Evolutionary conservation across 1,140 invertebrate genomes (phyloP).

Genomic region (Kradibia gibbosae): DNA sequence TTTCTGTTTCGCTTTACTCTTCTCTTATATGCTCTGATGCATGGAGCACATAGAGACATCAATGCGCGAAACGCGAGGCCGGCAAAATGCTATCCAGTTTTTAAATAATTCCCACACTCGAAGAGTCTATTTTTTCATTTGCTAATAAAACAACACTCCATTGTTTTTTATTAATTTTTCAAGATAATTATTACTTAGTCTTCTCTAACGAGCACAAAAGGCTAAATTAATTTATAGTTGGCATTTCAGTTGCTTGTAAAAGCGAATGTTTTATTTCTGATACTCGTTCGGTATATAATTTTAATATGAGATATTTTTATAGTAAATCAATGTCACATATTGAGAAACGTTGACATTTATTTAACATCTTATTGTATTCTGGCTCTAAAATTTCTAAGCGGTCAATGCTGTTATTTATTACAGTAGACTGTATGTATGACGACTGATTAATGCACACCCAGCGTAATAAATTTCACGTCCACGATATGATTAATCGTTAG

Average conservation of each 20-base stretch:
- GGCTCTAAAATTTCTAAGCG: too few species aligned
- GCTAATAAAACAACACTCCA: not conserved
- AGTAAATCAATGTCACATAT: not conserved
- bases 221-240: too few species aligned
- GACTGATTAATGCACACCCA: not conserved
- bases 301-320: not conserved
- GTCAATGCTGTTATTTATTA: too few species aligned
- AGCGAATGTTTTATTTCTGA: too few species aligned
- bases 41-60: slow-evolving; percentile 34
- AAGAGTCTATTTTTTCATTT: not conserved
- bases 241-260: too few species aligned
- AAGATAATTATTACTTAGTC: too few species aligned
- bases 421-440: not conserved
- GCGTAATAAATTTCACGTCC: not conserved
- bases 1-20: not conserved
- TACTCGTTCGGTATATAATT: too few species aligned
- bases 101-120: slow-evolving; percentile 3
- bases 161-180: not conserved
- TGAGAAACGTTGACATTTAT: not conserved
- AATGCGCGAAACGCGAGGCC: slow-evolving; percentile 18
- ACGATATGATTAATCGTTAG: not conserved
- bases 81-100: slow-evolving; percentile 33
- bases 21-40: not conserved
- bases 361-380: too few species aligned
- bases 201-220: too few species aligned